Evolutionary conservation across 2,113 vertebrate species (phyloP).

Genomic region (Clinocottus analis): DNA sequence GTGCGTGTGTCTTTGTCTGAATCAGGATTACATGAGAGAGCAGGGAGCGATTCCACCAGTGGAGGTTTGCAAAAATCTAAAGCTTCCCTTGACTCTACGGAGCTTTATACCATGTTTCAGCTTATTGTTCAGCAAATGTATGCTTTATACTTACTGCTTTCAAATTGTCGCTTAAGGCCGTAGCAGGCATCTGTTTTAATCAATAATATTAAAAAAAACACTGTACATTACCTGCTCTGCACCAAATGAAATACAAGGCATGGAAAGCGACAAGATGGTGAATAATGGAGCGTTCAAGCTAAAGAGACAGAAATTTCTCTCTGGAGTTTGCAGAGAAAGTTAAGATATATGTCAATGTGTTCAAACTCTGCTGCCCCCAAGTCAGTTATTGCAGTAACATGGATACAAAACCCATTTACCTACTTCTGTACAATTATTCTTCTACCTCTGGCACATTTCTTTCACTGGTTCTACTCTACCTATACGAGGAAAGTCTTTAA

Average conservation of each 20-base stretch:
- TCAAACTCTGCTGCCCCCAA: not conserved
- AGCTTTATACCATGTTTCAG: not conserved
- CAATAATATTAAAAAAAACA: too few species aligned
- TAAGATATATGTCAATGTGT: not conserved
- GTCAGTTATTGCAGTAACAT: not conserved
- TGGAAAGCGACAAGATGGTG: not conserved
- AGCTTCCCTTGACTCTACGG: not conserved
- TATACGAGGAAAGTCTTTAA: not conserved
- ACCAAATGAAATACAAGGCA: not conserved
- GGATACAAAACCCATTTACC: not conserved
- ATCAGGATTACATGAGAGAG: slow-evolving; percentile 5
- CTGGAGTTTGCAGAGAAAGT: not conserved
- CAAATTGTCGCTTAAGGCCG: too few species aligned
- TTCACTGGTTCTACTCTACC: not conserved
- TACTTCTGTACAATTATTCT: not conserved
- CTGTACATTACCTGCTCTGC: too few species aligned
- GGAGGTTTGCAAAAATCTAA: not conserved
- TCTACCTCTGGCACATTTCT: too few species aligned
- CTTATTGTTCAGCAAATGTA: not conserved
- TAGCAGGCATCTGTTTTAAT: too few species aligned
- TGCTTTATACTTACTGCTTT: not conserved
- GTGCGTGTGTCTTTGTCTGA: slow-evolving; percentile 16
- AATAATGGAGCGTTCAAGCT: not conserved
- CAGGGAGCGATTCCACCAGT: not conserved
- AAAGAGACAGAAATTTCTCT: not conserved